A percentile compares a stretch with the other conserved stretches of the same genome.
Evolutionary conservation across 2,888 invertebrate species (phyloP).

Genomic region (Apeira syringaria): DNA sequence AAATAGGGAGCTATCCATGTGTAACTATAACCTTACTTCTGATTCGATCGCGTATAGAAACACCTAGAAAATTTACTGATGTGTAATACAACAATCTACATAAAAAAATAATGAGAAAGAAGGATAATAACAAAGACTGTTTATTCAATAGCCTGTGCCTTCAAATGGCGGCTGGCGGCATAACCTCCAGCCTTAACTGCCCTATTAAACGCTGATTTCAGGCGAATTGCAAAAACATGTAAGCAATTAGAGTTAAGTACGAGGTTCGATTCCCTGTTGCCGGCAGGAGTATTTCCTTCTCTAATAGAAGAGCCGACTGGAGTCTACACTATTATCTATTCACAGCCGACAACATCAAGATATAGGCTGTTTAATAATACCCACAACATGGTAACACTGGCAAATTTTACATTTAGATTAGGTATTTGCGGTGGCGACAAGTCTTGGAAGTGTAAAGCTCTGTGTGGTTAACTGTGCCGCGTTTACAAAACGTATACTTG

Average conservation of each 20-base stretch:
- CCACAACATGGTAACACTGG: conserved; percentile 48
- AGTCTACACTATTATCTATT: conserved; percentile 61
- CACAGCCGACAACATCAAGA: conserved; percentile 63
- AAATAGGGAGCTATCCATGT: too few species aligned
- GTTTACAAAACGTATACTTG: too few species aligned
- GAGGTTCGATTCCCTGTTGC: conserved; percentile 60
- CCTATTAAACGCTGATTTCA: conserved; percentile 55
- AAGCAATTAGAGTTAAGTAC: conserved; percentile 65
- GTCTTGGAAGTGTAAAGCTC: conserved; percentile 12
- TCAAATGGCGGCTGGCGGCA: conserved; percentile 30
- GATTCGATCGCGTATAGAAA: too few species aligned
- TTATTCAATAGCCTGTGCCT: conserved; percentile 29
- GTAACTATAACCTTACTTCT: too few species aligned
- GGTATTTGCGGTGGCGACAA: conserved; percentile 21
- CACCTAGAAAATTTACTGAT: too few species aligned
- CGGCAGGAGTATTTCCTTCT: conserved; percentile 50
- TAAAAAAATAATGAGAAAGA: conserved; percentile 7
- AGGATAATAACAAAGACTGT: conserved; percentile 26
- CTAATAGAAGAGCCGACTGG: conserved; percentile 54
- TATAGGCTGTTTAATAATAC: conserved; percentile 69
- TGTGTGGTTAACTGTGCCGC: not conserved
- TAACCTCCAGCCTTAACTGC: conserved; percentile 38
- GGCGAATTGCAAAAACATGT: conserved; percentile 59
- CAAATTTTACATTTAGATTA: conserved; percentile 35
- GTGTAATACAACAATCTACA: not conserved